These are phyloP conservation scores for Phenganax subtilis DNA, from an alignment of 92 coral and sea anemone species.

Conservation along the genomic window DNA sequence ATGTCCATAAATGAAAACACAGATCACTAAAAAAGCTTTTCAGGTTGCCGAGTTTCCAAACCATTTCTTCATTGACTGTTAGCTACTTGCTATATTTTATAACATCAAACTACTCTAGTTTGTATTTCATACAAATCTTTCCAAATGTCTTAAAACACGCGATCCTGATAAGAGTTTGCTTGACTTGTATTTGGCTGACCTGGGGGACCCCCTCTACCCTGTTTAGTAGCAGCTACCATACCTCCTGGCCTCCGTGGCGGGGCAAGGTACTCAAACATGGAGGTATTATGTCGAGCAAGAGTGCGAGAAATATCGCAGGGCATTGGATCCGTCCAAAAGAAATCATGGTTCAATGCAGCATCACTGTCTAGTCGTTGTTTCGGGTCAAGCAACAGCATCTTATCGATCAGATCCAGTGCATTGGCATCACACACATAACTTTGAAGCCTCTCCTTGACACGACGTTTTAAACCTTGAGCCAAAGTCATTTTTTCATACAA, in stretches of 20 bases:
- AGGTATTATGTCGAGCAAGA: conserved; percentile 71
- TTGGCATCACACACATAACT: conserved; percentile 79
- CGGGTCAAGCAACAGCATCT: conserved; percentile 84
- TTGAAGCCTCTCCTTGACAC: conserved; percentile 82
- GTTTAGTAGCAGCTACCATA: background rate
- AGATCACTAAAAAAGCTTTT: no score
- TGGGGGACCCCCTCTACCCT: background rate
- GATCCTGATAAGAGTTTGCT: conserved; percentile 27
- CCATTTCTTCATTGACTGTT: no score
- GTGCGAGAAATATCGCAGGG: conserved; percentile 90
- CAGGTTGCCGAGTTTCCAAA: no score
- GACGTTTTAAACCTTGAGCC: conserved; percentile 75
- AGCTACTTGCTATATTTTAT: background rate
- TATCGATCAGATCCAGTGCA: conserved; percentile 93
- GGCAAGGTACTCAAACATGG: conserved; percentile 95
- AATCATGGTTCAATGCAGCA: conserved; percentile 85
- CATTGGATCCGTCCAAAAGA: conserved; percentile 99
- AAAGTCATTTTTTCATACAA: conserved; percentile 79
- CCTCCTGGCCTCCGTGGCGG: conserved; percentile 85
- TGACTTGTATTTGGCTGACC: conserved; percentile 17
- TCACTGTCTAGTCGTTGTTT: conserved; percentile 89
- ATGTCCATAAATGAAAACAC: no score
- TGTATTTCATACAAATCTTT: background rate
- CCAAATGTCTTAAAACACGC: conserved; percentile 12
- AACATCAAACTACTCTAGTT: background rate